Conservation (phyloP, 1,140 invertebrate species). For the Bombus consobrinus region DNA sequence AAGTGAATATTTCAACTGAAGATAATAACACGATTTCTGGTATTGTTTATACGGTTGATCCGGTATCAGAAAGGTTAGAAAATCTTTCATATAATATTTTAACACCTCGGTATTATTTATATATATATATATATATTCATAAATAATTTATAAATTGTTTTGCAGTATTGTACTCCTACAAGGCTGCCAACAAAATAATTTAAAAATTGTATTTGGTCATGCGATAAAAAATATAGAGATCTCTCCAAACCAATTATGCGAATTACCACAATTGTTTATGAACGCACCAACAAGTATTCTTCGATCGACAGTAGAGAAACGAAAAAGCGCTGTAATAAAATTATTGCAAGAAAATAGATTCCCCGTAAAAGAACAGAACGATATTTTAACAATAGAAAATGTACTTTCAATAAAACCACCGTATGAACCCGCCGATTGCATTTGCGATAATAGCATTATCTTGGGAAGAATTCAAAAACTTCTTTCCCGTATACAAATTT, state of each 20-base stretch:
- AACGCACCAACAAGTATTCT: slow-evolving; percentile 53
- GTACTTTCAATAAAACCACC: slow-evolving; percentile 77
- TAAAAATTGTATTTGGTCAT: slow-evolving; percentile 74
- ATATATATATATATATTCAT: neutral
- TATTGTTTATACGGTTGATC: slow-evolving; percentile 79
- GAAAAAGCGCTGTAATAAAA: slow-evolving; percentile 72
- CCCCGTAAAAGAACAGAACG: slow-evolving; percentile 71
- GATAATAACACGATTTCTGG: slow-evolving; percentile 71
- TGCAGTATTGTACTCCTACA: slow-evolving; percentile 76
- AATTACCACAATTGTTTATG: slow-evolving; percentile 74
- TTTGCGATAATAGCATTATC: slow-evolving; percentile 75
- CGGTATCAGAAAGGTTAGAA: slow-evolving; percentile 80
- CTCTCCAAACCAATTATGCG: slow-evolving; percentile 46
- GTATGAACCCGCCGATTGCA: slow-evolving; percentile 74
- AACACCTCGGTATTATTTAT: neutral
- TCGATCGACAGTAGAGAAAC: slow-evolving; percentile 42
- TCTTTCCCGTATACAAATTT: slow-evolving; percentile 26
- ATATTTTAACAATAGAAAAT: slow-evolving; percentile 72
- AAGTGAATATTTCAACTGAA: slow-evolving; percentile 71
- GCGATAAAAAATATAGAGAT: slow-evolving; percentile 72
- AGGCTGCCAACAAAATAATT: slow-evolving; percentile 52
- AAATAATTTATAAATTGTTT: slow-evolving; percentile 47
- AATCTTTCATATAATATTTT: neutral
- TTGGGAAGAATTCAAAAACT: slow-evolving; percentile 75
- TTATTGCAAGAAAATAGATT: slow-evolving; percentile 75